Conservation (phyloP, 2,797 vertebrate genomes). For the Coregonus ussuriensis region DNA sequence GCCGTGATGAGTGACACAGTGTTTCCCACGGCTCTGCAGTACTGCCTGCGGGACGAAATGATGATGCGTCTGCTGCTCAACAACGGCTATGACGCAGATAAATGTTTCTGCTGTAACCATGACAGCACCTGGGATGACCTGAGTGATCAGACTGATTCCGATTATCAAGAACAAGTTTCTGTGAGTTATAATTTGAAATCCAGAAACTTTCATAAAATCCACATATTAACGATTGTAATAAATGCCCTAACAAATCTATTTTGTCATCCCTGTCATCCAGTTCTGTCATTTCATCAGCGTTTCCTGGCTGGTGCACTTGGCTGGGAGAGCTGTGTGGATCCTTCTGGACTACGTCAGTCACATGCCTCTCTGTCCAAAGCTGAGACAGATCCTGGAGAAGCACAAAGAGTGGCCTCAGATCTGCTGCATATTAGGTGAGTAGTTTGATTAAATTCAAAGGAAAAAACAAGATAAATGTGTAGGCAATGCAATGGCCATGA, state of each 20-base stretch:
- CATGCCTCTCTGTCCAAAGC: constrained; percentile 80
- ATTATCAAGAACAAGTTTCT: constrained; percentile 47
- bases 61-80: constrained; percentile 79
- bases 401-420: constrained; percentile 84
- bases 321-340: constrained; percentile 73
- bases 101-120: constrained; percentile 80
- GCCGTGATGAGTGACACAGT: constrained; percentile 80
- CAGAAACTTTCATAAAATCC: not conserved
- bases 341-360: constrained; percentile 83
- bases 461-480: not conserved
- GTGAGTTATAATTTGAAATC: constrained; percentile 47
- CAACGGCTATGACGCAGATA: constrained; percentile 71
- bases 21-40: constrained; percentile 89
- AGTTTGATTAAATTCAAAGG: constrained; percentile 37
- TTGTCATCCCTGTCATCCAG: constrained; percentile 61
- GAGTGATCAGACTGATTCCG: not conserved
- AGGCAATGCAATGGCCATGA: not conserved
- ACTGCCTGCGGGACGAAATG: constrained; percentile 80
- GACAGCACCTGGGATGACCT: constrained; percentile 62
- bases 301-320: constrained; percentile 79
- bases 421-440: constrained; percentile 74
- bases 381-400: constrained; percentile 76
- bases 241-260: not conserved
- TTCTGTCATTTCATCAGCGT: constrained; percentile 86
- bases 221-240: not conserved